These are phyloP conservation scores for Trachemys scripta DNA, from an alignment of 2,113 vertebrate species.

Conservation along the genomic window DNA sequence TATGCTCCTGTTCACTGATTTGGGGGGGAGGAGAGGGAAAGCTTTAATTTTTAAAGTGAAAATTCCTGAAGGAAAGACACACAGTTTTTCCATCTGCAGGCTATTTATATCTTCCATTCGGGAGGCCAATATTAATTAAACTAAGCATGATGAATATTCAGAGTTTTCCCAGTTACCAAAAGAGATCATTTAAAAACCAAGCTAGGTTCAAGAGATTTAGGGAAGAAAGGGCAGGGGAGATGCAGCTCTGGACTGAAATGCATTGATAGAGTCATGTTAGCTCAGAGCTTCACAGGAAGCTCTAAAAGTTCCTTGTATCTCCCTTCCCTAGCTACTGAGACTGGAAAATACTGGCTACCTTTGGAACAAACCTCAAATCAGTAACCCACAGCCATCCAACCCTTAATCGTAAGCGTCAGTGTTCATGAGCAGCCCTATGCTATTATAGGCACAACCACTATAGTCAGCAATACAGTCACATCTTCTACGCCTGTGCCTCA, in stretches of 20 bases:
- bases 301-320: conserved; percentile 81
- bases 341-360: conserved; percentile 85
- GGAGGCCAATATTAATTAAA: neutral
- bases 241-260: neutral
- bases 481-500: conserved; percentile 84
- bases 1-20: neutral
- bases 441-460: conserved; percentile 80
- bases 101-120: neutral
- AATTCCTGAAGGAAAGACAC: neutral
- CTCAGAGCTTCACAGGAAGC: neutral
- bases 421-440: conserved; percentile 84
- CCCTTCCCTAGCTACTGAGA: conserved; percentile 89
- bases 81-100: neutral
- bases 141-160: neutral
- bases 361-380: conserved; percentile 80
- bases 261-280: neutral
- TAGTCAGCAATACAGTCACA: conserved; percentile 82
- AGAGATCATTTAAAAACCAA: neutral
- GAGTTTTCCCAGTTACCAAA: neutral
- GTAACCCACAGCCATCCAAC: conserved; percentile 84
- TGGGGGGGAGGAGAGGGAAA: neutral
- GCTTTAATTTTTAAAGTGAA: neutral
- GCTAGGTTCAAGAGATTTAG: neutral
- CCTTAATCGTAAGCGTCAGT: conserved; percentile 86
- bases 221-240: neutral